A percentile compares a stretch with the other conserved stretches of the same genome.
Evolutionary conservation across 2,888 invertebrate genomes (phyloP).

Genomic region (Nesidiocoris tenuis): DNA sequence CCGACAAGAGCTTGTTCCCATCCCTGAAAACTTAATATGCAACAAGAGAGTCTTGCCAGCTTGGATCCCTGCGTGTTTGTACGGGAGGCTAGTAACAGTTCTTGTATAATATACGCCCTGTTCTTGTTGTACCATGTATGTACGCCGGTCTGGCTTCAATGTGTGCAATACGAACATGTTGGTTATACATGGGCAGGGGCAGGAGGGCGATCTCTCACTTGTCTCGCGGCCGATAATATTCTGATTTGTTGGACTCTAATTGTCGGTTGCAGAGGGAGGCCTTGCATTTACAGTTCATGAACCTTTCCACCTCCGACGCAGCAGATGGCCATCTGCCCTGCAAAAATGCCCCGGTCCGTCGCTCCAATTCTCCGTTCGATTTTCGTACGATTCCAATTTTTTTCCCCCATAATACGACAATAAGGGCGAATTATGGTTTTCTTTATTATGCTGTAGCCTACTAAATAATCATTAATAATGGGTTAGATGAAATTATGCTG

Average conservation of each 20-base stretch:
- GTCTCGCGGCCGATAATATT: conserved; percentile 27
- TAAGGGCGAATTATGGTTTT: too few relatives aligned
- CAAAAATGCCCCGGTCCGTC: too few relatives aligned
- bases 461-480: too few relatives aligned
- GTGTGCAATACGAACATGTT: not conserved
- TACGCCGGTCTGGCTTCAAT: not conserved
- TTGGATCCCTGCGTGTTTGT: too few relatives aligned
- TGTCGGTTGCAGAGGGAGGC: conserved; percentile 22
- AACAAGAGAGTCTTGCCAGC: not conserved
- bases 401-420: too few relatives aligned
- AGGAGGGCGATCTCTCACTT: not conserved
- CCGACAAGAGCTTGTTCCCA: conserved; percentile 5
- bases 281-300: too few relatives aligned
- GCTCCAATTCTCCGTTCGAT: too few relatives aligned
- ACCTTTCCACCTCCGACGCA: too few relatives aligned
- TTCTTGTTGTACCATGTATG: not conserved
- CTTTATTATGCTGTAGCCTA: too few relatives aligned
- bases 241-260: conserved; percentile 33
- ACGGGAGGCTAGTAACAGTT: not conserved
- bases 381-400: too few relatives aligned
- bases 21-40: conserved; percentile 30
- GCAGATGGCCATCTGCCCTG: too few relatives aligned
- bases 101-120: not conserved
- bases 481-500: too few relatives aligned
- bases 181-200: not conserved